Evolutionary conservation across 1,140 invertebrate genomes (phyloP), one percentile per base, ranked within the genome.

Genomic region (Drosophila santomea): DNA sequence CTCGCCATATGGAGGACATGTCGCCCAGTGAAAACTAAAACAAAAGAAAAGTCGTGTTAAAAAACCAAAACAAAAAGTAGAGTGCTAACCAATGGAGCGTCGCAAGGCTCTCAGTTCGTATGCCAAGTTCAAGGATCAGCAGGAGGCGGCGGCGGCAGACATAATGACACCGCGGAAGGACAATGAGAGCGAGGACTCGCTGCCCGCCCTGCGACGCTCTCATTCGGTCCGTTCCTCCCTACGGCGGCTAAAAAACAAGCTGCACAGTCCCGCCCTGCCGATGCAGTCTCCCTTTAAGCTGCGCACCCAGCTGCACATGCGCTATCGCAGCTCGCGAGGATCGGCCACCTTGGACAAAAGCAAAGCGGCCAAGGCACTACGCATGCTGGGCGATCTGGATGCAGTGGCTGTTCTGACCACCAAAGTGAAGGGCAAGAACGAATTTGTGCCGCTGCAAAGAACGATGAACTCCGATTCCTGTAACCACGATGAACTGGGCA

Each of bases 141-240:
- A 68, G 92, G 91, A 80, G 91, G 91, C 78, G 91, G 92, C 80
- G 43, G 25, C 50, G 84, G 89, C 76, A 89, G 47, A 20, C 20
- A 20, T 20, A 20, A 20, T 92, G 54, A 93, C 91, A 73, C 60
- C 64, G 17, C 28, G 57, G 8, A 58, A 68, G 41, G 69, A 66
- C 17, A 14, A n/a, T 39, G 74, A 73, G 14, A 39, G 56, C 41
- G 75, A 15, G 2, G 80, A 88, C 45, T 64, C 77, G 2, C 32
- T 84, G 64, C 93, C 90, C 17, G 92, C 79, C 25, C 91, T 95
- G 67, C 94, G 95, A 39, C 94, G 95, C 72, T 95, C 95, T 66
- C 94, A 95, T 75, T 96, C 95, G 38, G 95, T 96, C 74, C 94
- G 96, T 60, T 95, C 95, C 39, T 96, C 96, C 38, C 92, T 96